Conservation (phyloP, 2,113 vertebrate genomes). For the Rhagologus leucostigma region DNA sequence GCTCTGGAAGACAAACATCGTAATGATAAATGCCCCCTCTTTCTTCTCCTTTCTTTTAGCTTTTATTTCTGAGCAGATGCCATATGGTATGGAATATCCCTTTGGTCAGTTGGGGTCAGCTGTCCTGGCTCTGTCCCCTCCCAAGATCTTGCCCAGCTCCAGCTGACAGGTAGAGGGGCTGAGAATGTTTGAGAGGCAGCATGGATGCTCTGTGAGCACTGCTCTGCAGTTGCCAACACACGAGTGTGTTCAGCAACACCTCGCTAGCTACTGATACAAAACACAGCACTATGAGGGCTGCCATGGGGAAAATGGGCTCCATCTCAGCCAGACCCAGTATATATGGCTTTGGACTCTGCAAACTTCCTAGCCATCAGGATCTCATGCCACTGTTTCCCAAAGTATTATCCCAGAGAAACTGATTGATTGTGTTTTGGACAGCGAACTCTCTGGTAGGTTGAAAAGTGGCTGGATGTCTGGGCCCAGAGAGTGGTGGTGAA, state of each 20-base stretch:
- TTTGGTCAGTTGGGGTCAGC: not conserved
- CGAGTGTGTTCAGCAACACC: not conserved
- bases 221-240: not conserved
- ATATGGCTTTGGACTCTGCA: not conserved
- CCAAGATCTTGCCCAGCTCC: not conserved
- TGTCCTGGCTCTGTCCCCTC: not conserved
- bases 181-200: not conserved
- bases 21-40: not conserved
- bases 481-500: not conserved
- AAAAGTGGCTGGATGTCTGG: not conserved
- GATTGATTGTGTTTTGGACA: not conserved
- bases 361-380: not conserved
- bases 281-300: not conserved
- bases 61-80: not conserved
- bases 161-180: not conserved
- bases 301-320: not conserved
- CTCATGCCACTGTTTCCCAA: not conserved
- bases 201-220: rapidly evolving
- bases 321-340: not conserved
- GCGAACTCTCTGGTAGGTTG: not conserved
- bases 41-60: not conserved
- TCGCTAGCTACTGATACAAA: not conserved
- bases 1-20: not conserved
- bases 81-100: no score
- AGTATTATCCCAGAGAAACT: not conserved